Conservation (phyloP, 2,113 vertebrate genomes). For the Crotalus viridis region DNA sequence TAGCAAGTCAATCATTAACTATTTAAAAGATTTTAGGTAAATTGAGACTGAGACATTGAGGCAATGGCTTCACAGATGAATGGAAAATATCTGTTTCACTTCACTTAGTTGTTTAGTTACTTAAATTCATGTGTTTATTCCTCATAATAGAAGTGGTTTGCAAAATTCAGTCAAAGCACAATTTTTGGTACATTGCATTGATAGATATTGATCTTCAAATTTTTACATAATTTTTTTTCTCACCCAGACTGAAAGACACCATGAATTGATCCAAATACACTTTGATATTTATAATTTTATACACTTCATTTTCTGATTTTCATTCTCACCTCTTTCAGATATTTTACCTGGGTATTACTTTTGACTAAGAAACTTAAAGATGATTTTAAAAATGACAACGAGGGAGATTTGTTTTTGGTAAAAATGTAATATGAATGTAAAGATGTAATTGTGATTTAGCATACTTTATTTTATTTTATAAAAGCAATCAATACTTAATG, state of each 20-base stretch:
- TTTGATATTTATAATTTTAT: not conserved
- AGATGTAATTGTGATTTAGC: slow-evolving; percentile 51
- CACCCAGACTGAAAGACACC: not conserved
- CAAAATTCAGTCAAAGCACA: not conserved
- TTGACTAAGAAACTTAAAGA: not conserved
- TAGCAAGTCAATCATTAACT: slow-evolving; percentile 13
- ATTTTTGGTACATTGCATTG: not conserved
- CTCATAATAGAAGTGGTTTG: not conserved
- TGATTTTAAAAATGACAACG: not conserved
- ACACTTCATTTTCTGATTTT: not conserved
- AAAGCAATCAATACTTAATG: slow-evolving; percentile 58
- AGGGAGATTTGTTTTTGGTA: slow-evolving; percentile 41
- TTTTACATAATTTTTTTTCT: not conserved
- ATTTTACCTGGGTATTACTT: not conserved
- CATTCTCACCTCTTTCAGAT: not conserved
- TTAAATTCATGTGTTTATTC: not conserved
- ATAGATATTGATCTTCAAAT: not conserved
- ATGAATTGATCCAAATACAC: not conserved
- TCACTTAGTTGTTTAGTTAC: not conserved
- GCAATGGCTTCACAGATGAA: not conserved
- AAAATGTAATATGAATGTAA: slow-evolving; percentile 69
- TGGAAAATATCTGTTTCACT: not conserved
- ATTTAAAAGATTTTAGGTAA: slow-evolving; percentile 17
- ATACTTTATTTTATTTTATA: slow-evolving; percentile 49
- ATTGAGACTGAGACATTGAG: slow-evolving; percentile 5